Evolutionary conservation across 2,888 invertebrate species (phyloP).

Genomic region (Cephus nigrinus): DNA sequence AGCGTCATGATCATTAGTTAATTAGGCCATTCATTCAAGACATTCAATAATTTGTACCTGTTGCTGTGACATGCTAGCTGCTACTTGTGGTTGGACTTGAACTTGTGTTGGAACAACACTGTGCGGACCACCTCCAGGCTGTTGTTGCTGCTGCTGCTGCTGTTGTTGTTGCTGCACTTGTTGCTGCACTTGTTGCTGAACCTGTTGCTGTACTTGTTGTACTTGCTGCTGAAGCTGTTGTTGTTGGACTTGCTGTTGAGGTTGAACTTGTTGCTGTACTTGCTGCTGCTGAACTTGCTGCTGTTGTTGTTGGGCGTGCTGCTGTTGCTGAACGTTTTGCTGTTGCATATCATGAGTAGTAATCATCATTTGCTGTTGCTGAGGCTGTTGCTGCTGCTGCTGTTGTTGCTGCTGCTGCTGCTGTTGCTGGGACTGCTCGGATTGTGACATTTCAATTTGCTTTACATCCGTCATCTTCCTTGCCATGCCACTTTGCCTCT

Average conservation of each 20-base stretch:
- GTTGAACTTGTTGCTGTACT: conserved; percentile 41
- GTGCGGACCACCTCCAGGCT: conserved; percentile 54
- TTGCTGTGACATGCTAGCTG: conserved; percentile 66
- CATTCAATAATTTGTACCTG: conserved; percentile 44
- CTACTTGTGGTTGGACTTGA: conserved; percentile 63
- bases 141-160: conserved; percentile 48
- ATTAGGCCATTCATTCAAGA: neutral
- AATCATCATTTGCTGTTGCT: conserved; percentile 46
- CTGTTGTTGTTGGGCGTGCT: conserved; percentile 37
- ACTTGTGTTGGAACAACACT: conserved; percentile 60
- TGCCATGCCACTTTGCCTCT: conserved; percentile 6
- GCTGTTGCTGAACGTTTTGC: conserved; percentile 49
- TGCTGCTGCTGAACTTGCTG: conserved; percentile 48
- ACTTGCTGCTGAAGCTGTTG: conserved; percentile 46
- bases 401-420: conserved; percentile 49
- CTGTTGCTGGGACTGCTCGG: conserved; percentile 56
- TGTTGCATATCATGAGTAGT: conserved; percentile 55
- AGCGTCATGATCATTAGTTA: neutral
- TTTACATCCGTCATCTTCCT: conserved; percentile 57
- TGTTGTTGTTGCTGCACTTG: conserved; percentile 40
- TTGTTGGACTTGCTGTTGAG: conserved; percentile 67
- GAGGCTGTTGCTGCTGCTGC: conserved; percentile 44
- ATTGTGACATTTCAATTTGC: conserved; percentile 53
- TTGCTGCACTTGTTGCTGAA: conserved; percentile 32
- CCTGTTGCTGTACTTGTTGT: conserved; percentile 40